Conservation (phyloP, 1,140 invertebrate species). For the Drosophila miranda region DNA sequence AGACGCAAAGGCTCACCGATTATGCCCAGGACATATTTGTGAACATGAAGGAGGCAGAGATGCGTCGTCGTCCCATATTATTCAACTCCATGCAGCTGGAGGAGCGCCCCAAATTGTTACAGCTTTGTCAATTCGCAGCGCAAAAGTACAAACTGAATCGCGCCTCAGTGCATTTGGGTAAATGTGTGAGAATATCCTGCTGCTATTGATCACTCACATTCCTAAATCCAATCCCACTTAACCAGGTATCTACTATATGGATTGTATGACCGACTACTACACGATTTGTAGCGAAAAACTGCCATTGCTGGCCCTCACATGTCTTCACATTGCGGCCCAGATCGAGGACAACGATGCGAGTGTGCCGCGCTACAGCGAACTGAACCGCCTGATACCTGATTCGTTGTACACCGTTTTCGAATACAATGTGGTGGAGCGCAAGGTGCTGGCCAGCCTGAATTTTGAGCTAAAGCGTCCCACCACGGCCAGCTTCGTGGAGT, state of each 20-base stretch:
- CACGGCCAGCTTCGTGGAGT: conserved; percentile 56
- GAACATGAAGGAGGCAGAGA: conserved; percentile 54
- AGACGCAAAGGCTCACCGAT: conserved; percentile 50
- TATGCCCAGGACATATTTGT: conserved; percentile 60
- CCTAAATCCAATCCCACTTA: neutral
- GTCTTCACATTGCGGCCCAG: conserved; percentile 60
- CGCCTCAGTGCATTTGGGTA: conserved; percentile 54
- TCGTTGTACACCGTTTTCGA: conserved; percentile 34
- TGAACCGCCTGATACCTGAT: conserved; percentile 32
- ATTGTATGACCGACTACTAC: conserved; percentile 49
- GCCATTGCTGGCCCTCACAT: conserved; percentile 37
- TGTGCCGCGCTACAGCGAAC: conserved; percentile 56
- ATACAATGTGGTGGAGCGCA: conserved; percentile 54
- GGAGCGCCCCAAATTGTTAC: conserved; percentile 32
- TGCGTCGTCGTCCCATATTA: conserved; percentile 30
- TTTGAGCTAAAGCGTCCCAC: conserved; percentile 63
- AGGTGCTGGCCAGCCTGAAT: conserved; percentile 44
- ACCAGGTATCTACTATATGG: conserved; percentile 59
- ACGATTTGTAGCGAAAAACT: conserved; percentile 49
- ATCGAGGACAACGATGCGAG: conserved; percentile 48
- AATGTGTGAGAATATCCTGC: neutral
- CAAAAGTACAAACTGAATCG: conserved; percentile 38
- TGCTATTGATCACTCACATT: neutral
- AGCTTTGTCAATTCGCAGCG: conserved; percentile 30
- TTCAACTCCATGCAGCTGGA: conserved; percentile 43